Percentiles rank a stretch among this genome's conserved stretches.
Evolutionary conservation across 2,888 invertebrate genomes (phyloP).

Genomic region (Sabatieria punctata): DNA sequence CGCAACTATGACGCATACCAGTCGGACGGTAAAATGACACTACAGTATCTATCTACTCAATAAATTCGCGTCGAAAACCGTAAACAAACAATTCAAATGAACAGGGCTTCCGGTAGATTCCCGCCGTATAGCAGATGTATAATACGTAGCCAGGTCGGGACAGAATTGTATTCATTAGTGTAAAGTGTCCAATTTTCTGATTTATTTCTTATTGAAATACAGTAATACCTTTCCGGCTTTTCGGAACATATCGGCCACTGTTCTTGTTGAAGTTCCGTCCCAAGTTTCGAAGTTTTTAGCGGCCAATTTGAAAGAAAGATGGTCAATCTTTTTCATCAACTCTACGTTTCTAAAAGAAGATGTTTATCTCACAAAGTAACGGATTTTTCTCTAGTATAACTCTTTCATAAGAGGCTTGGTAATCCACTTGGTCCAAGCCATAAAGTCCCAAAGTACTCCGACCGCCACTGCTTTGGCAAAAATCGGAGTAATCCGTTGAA

Average conservation of each 20-base stretch:
- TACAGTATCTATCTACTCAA: too few species aligned
- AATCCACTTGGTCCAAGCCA: conserved; percentile 2
- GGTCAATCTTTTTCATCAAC: neutral
- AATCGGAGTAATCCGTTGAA: neutral
- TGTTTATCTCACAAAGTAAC: neutral
- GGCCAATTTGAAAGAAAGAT: neutral
- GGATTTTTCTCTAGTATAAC: neutral
- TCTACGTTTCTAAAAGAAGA: neutral
- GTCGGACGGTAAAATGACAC: too few species aligned
- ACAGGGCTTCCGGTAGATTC: too few species aligned
- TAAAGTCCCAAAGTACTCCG: conserved; percentile 7
- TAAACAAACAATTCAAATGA: too few species aligned
- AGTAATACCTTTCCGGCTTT: neutral
- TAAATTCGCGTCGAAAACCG: too few species aligned
- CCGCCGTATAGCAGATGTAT: too few species aligned
- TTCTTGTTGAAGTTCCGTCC: conserved; percentile 2
- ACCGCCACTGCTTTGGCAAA: conserved; percentile 8
- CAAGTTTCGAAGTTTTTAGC: neutral
- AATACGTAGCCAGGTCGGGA: too few species aligned
- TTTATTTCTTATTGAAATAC: neutral
- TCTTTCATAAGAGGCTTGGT: neutral
- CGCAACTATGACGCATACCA: too few species aligned
- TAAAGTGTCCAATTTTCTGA: too few species aligned
- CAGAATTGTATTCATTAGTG: too few species aligned
- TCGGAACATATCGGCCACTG: conserved; percentile 5